Conservation (phyloP, 2,888 invertebrate species). For the Microdon myrmicae region DNA sequence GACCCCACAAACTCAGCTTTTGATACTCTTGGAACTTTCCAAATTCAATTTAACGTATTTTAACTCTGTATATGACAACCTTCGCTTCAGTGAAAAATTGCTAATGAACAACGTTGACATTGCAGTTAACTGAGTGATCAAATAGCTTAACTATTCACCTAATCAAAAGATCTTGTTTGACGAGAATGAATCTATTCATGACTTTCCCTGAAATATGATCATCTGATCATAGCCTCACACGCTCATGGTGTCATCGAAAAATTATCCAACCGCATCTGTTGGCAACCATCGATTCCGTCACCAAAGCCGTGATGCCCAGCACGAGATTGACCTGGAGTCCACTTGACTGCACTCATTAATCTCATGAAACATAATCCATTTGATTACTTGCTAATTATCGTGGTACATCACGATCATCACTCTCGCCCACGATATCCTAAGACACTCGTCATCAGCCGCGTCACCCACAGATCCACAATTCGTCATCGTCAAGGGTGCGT, state of each 20-base stretch:
- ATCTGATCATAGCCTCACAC: conserved; percentile 6
- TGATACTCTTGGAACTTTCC: too few species aligned
- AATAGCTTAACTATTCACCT: too few species aligned
- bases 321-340: conserved; percentile 23
- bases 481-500: too few species aligned
- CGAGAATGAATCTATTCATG: background rate
- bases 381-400: conserved; percentile 8
- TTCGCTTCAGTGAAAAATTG: too few species aligned
- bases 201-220: conserved; percentile 27
- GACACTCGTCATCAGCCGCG: conserved; percentile 20
- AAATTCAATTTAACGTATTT: too few species aligned
- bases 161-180: conserved; percentile 1
- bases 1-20: too few species aligned
- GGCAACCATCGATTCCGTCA: conserved; percentile 16
- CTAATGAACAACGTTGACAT: too few species aligned
- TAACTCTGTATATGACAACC: too few species aligned
- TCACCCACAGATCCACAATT: conserved; percentile 10
- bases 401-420: conserved; percentile 17
- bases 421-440: conserved; percentile 18
- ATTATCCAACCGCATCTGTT: conserved; percentile 36
- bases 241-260: conserved; percentile 13
- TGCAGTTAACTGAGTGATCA: too few species aligned
- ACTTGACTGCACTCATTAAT: conserved; percentile 28
- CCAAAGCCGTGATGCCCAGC: too few species aligned
- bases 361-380: conserved; percentile 12